These are phyloP conservation scores for Trypoxylon attenuatum DNA, from an alignment of 2,888 invertebrate species.

Conservation along the genomic window DNA sequence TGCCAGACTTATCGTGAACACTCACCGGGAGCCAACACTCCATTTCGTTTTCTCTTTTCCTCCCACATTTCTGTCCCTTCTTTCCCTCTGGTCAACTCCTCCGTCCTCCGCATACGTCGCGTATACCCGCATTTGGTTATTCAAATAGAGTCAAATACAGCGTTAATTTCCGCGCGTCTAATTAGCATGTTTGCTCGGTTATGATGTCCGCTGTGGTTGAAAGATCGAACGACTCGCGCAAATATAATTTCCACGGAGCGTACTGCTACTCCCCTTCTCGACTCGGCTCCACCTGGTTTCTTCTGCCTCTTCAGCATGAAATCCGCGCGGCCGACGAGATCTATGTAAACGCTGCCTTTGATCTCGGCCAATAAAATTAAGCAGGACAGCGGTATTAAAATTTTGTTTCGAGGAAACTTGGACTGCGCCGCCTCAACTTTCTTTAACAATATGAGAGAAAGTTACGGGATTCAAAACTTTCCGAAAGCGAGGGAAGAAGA, in stretches of 20 bases:
- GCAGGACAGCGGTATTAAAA: constrained; percentile 45
- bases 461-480: constrained; percentile 1
- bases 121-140: constrained; percentile 7
- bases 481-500: not conserved
- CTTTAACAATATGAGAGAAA: constrained; percentile 45
- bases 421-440: constrained; percentile 31
- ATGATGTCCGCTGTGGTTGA: constrained; percentile 3
- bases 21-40: too few species aligned
- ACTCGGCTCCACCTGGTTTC: not conserved
- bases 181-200: constrained; percentile 8
- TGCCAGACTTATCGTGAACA: not conserved
- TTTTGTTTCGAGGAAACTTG: constrained; percentile 32
- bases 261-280: not conserved
- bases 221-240: not conserved
- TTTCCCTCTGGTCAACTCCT: too few species aligned
- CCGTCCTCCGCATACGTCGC: too few species aligned
- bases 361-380: constrained; percentile 40
- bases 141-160: constrained; percentile 9
- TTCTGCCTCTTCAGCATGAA: constrained; percentile 3
- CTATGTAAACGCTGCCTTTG: constrained; percentile 30
- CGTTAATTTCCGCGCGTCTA: constrained; percentile 9
- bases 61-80: too few species aligned
- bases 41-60: too few species aligned
- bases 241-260: not conserved
- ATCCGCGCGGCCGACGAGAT: not conserved